phyloP scores from a whole-genome alignment of 2,888 invertebrate genomes.

The Euzophera pinguis region DNA sequence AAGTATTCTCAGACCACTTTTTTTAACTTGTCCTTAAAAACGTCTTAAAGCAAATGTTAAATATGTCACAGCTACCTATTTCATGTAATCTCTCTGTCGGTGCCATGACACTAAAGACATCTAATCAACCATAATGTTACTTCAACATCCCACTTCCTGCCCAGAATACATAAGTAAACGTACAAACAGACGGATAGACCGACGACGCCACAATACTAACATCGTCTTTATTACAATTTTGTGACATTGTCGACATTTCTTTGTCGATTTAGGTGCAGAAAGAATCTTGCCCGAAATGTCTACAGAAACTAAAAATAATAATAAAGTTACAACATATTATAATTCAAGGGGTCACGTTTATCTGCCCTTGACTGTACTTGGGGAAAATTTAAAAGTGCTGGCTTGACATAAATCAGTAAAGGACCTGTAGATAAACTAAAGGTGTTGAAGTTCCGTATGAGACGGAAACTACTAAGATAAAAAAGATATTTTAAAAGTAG shows the following conservation, averaged over 20 bases:
- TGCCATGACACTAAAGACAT: neutral
- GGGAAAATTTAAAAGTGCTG: no score
- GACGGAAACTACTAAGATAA: no score
- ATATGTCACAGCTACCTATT: slow-evolving; percentile 2
- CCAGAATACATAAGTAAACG: slow-evolving; percentile 32
- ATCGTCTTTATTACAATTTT: slow-evolving; percentile 11
- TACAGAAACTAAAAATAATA: no score
- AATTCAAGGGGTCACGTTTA: no score
- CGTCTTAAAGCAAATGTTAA: slow-evolving; percentile 12
- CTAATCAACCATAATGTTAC: slow-evolving; percentile 12
- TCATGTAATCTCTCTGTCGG: neutral
- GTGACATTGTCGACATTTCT: neutral
- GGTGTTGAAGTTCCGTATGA: no score
- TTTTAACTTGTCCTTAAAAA: neutral
- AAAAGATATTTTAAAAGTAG: no score
- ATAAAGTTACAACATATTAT: no score
- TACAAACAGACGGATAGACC: slow-evolving; percentile 10
- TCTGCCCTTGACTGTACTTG: no score
- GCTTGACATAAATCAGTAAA: no score
- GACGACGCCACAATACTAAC: neutral
- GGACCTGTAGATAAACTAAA: no score
- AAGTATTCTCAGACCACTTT: neutral
- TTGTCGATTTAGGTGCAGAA: no score
- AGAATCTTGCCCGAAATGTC: no score
- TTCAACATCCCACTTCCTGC: slow-evolving; percentile 35